Percentiles rank a stretch among this genome's conserved stretches.
These are phyloP conservation scores for Sturnus vulgaris DNA, from an alignment of 2,113 vertebrate genomes.

Conservation along the genomic window DNA sequence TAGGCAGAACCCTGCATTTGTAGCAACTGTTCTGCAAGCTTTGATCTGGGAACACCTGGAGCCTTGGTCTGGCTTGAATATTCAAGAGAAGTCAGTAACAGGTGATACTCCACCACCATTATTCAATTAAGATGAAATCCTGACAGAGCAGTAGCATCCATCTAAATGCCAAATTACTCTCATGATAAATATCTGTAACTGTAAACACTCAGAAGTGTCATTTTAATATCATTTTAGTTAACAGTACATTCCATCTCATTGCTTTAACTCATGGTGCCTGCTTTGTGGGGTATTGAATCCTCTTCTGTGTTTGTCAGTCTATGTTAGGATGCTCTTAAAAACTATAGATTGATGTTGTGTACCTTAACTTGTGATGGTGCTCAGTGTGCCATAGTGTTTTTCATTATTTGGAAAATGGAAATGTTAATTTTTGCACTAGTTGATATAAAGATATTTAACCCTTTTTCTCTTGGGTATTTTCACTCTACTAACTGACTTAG, in stretches of 20 bases:
- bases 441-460: neutral
- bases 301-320: neutral
- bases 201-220: neutral
- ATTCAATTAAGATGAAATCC: neutral
- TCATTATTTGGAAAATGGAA: neutral
- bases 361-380: neutral
- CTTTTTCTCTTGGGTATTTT: neutral
- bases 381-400: neutral
- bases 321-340: neutral
- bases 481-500: neutral
- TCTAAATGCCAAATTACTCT: neutral
- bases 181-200: neutral
- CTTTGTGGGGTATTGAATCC: neutral
- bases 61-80: neutral
- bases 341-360: neutral
- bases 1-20: neutral
- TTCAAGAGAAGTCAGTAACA: neutral
- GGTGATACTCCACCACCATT: neutral
- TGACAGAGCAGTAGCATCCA: neutral
- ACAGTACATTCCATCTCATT: neutral
- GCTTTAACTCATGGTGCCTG: neutral
- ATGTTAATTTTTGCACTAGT: neutral
- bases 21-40: neutral
- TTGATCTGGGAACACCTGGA: neutral
- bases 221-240: neutral